Evolutionary conservation across 1,140 invertebrate species (phyloP).

Genomic region (Hylyphantes graminicola): DNA sequence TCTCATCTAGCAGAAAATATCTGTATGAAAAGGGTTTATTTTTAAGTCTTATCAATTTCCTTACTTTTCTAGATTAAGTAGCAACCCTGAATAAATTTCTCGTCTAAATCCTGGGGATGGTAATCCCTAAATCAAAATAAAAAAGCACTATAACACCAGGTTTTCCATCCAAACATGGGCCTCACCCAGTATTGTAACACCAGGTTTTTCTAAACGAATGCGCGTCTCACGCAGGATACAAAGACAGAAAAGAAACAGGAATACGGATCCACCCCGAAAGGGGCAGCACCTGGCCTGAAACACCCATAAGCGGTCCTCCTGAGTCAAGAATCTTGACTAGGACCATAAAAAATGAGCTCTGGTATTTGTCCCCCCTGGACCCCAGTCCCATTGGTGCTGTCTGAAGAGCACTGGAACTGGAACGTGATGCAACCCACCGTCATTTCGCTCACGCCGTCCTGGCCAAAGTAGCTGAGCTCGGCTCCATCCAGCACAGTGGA

Average conservation of each 20-base stretch:
- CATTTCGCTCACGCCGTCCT: constrained; percentile 92
- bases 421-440: constrained; percentile 89
- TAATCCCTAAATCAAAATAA: too few relatives aligned
- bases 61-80: too few relatives aligned
- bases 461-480: constrained; percentile 94
- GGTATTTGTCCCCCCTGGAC: constrained; percentile 95
- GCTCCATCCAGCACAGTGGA: constrained; percentile 89
- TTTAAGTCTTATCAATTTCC: too few relatives aligned
- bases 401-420: constrained; percentile 93
- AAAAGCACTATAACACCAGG: too few relatives aligned
- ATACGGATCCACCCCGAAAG: constrained; percentile 49
- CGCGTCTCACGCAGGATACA: constrained; percentile 28
- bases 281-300: constrained; percentile 27
- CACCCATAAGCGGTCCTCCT: background rate
- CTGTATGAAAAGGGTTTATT: too few relatives aligned
- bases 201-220: constrained; percentile 29
- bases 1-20: too few relatives aligned
- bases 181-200: too few relatives aligned
- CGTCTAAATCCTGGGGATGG: too few relatives aligned
- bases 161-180: too few relatives aligned
- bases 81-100: too few relatives aligned
- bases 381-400: constrained; percentile 93
- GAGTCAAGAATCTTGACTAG: constrained; percentile 62
- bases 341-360: constrained; percentile 88
- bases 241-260: constrained; percentile 54